Percentiles rank a stretch among this genome's conserved stretches.
phyloP scores from a whole-genome alignment of 1,140 invertebrate genomes.

The Lordiphosa mommai region DNA sequence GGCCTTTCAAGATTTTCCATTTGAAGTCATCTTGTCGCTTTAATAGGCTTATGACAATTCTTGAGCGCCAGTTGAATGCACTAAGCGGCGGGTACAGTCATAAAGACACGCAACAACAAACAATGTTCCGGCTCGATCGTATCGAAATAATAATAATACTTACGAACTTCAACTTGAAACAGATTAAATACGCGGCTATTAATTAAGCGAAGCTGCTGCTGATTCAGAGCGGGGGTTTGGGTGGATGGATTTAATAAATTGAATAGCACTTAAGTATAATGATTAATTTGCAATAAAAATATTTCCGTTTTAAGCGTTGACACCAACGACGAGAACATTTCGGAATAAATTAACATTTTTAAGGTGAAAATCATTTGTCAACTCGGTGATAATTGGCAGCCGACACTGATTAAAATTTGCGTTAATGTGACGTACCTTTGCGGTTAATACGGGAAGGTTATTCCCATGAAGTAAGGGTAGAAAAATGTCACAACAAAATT shows the following conservation, averaged over 20 bases:
- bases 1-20: slow-evolving; percentile 28
- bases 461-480: no score
- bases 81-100: slow-evolving; percentile 34
- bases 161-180: slow-evolving; percentile 32
- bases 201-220: slow-evolving; percentile 55
- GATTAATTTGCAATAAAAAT: slow-evolving; percentile 59
- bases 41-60: slow-evolving; percentile 74
- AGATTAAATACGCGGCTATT: slow-evolving; percentile 69
- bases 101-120: slow-evolving; percentile 16
- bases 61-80: slow-evolving; percentile 65
- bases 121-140: slow-evolving; percentile 24
- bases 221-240: slow-evolving; percentile 10
- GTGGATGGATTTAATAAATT: slow-evolving; percentile 40
- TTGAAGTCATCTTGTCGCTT: slow-evolving; percentile 25
- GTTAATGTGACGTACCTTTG: slow-evolving; percentile 28
- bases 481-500: no score
- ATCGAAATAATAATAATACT: slow-evolving; percentile 16
- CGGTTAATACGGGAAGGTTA: no score
- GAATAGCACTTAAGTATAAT: slow-evolving; percentile 38
- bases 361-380: slow-evolving; percentile 51
- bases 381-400: slow-evolving; percentile 25
- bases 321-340: slow-evolving; percentile 7
- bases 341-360: slow-evolving; percentile 57
- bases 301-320: slow-evolving; percentile 55
- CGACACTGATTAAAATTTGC: slow-evolving; percentile 27